Percentiles rank a stretch among this genome's conserved stretches.
These are phyloP conservation scores for Nowickia ferox DNA, from an alignment of 2,888 invertebrate species.

Conservation along the genomic window DNA sequence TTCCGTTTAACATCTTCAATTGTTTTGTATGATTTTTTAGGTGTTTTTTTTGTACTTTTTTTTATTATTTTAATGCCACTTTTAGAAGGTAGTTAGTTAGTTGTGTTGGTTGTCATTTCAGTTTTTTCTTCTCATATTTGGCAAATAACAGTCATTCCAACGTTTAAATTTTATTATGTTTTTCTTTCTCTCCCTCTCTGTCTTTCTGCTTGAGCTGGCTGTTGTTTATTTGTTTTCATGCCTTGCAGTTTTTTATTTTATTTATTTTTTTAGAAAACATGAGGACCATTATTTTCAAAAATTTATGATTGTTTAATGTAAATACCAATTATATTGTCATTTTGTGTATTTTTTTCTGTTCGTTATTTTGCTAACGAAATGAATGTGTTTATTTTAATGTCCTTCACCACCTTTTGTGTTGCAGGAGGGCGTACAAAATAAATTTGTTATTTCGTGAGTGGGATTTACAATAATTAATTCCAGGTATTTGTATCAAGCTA, in stretches of 20 bases:
- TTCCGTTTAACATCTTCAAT: slow-evolving; percentile 41
- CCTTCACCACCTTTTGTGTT: slow-evolving; percentile 2
- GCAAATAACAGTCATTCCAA: slow-evolving; percentile 43
- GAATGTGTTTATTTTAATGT: slow-evolving; percentile 46
- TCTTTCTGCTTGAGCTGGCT: neutral
- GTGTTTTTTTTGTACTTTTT: neutral
- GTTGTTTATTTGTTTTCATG: slow-evolving; percentile 50
- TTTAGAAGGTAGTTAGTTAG: slow-evolving; percentile 7
- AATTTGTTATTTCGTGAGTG: neutral
- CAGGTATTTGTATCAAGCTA: neutral
- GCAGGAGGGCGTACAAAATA: neutral
- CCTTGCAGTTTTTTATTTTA: slow-evolving; percentile 7
- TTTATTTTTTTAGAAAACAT: slow-evolving; percentile 49
- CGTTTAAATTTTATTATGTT: slow-evolving; percentile 16
- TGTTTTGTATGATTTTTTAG: slow-evolving; percentile 50
- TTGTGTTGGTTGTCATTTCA: slow-evolving; percentile 31
- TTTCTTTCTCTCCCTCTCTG: neutral
- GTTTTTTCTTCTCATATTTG: slow-evolving; percentile 13
- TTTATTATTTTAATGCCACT: neutral
- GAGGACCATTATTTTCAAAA: slow-evolving; percentile 67
- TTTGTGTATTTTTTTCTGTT: slow-evolving; percentile 31
- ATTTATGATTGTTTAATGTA: slow-evolving; percentile 77
- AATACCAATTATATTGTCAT: slow-evolving; percentile 74
- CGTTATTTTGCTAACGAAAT: slow-evolving; percentile 40
- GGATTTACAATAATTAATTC: slow-evolving; percentile 24